Evolutionary conservation across 2,113 vertebrate species (phyloP).

Genomic region (Cygnus atratus): DNA sequence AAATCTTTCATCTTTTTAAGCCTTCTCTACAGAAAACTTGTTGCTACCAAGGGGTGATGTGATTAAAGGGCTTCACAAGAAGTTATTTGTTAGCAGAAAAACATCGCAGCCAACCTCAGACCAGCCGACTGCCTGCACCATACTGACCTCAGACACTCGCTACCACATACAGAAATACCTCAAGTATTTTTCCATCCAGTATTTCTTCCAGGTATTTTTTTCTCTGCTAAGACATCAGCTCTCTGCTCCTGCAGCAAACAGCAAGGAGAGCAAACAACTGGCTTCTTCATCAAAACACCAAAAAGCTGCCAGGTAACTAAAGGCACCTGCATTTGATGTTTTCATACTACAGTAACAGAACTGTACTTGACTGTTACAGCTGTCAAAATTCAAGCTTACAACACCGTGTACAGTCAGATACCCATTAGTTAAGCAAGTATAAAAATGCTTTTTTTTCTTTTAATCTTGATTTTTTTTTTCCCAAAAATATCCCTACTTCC

Average conservation of each 20-base stretch:
- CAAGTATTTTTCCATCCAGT: neutral
- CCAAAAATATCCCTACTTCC: neutral
- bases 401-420: neutral
- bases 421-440: neutral
- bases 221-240: neutral
- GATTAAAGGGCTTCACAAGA: neutral
- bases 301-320: neutral
- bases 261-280: neutral
- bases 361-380: neutral
- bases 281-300: neutral
- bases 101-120: neutral
- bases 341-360: neutral
- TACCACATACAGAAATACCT: neutral
- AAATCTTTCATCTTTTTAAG: neutral
- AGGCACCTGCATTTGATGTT: neutral
- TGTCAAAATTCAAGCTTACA: constrained; percentile 2
- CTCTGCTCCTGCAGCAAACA: neutral
- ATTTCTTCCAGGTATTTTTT: neutral
- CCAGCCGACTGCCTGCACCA: neutral
- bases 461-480: neutral
- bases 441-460: neutral
- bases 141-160: neutral
- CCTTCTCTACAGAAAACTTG: neutral
- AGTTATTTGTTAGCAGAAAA: neutral
- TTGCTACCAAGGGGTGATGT: neutral